A percentile compares a stretch with the other conserved stretches of the same genome.
Evolutionary conservation across 2,888 invertebrate genomes (phyloP).

Genomic region (Acleris literana): DNA sequence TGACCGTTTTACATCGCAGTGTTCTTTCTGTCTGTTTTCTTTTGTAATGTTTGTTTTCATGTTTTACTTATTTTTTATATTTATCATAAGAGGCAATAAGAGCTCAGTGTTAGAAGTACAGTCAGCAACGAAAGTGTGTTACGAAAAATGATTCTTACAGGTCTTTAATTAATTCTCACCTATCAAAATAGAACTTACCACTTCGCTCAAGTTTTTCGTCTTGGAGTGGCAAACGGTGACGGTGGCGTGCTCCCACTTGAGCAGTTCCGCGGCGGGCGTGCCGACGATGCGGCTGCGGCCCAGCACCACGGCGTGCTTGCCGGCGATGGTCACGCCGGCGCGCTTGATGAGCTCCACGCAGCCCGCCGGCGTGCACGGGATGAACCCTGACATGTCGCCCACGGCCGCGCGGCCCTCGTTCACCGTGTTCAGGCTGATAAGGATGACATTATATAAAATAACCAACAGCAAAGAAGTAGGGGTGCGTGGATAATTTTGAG

Average conservation of each 20-base stretch:
- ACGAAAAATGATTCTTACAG: too few species aligned
- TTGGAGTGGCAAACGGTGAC: constrained; percentile 98
- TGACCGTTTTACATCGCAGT: too few species aligned
- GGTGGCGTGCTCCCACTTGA: constrained; percentile 98
- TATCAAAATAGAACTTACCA: constrained; percentile 76
- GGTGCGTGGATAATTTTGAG: too few species aligned
- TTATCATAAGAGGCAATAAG: too few species aligned
- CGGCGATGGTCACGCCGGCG: constrained; percentile 89
- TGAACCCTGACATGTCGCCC: constrained; percentile 94
- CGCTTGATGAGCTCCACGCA: constrained; percentile 95
- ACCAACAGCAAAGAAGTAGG: too few species aligned
- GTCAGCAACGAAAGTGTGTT: too few species aligned
- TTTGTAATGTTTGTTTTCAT: too few species aligned
- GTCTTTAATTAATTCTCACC: too few species aligned
- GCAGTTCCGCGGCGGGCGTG: constrained; percentile 95
- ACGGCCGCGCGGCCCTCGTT: constrained; percentile 97
- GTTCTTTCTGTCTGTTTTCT: too few species aligned
- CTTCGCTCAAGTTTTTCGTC: constrained; percentile 91
- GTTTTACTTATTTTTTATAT: too few species aligned
- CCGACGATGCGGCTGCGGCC: constrained; percentile 99
- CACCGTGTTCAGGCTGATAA: constrained; percentile 89
- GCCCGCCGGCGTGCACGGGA: constrained; percentile 98
- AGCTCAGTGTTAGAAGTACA: too few species aligned
- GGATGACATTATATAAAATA: too few species aligned
- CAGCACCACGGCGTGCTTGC: constrained; percentile 95